These are phyloP conservation scores for Calephelis nemesis DNA, from an alignment of 1,140 invertebrate species.

Conservation along the genomic window DNA sequence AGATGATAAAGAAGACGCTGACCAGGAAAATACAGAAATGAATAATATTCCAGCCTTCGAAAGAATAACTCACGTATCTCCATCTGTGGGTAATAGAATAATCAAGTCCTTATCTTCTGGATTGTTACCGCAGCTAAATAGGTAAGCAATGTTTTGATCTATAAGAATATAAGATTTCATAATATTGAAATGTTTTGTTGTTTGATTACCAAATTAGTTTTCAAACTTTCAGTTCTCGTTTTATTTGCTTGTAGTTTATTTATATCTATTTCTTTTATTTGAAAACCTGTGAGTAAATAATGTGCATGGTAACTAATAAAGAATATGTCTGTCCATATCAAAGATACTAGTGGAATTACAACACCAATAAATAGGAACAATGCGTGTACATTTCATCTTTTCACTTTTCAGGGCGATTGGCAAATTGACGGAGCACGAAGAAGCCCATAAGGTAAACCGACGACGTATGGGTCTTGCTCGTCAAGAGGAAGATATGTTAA, in stretches of 20 bases:
- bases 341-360: too few species aligned
- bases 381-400: not conserved
- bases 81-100: constrained; percentile 87
- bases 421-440: constrained; percentile 86
- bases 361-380: too few species aligned
- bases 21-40: constrained; percentile 50
- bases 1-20: constrained; percentile 55
- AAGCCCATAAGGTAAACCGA: constrained; percentile 90
- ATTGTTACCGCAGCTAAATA: constrained; percentile 77
- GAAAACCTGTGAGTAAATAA: too few species aligned
- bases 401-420: constrained; percentile 80
- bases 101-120: constrained; percentile 82
- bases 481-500: constrained; percentile 94
- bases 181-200: too few species aligned
- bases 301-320: too few species aligned
- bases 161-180: too few species aligned
- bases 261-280: too few species aligned
- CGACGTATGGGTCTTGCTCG: constrained; percentile 81
- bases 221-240: too few species aligned
- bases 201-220: too few species aligned
- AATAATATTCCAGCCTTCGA: constrained; percentile 75
- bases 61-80: constrained; percentile 81
- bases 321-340: too few species aligned
- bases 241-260: too few species aligned
- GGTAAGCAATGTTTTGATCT: constrained; percentile 45